Percentiles rank a stretch among this genome's conserved stretches.
Evolutionary conservation across 2,797 vertebrate species (phyloP).

Genomic region (Rhadinocentrus ornatus): DNA sequence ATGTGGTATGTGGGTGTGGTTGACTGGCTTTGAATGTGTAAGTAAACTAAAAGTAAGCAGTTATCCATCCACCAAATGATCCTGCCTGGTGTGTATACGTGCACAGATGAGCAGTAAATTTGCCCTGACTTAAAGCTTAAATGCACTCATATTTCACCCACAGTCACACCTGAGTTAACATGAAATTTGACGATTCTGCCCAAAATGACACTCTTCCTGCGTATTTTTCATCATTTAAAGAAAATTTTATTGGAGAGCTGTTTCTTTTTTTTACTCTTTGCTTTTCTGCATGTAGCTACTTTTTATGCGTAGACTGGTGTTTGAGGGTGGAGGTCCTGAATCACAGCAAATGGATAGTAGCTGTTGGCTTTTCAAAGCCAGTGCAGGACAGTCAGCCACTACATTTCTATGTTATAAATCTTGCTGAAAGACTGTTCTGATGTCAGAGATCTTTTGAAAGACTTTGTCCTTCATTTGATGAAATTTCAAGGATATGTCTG

Average conservation of each 20-base stretch:
- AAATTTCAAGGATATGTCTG: not conserved
- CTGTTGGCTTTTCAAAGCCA: not conserved
- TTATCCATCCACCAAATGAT: slow-evolving; percentile 7
- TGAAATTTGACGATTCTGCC: slow-evolving; percentile 47
- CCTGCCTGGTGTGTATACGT: slow-evolving; percentile 9
- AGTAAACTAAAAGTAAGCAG: slow-evolving; percentile 40
- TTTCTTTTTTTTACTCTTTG: not conserved
- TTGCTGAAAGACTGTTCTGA: not conserved
- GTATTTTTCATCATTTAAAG: not conserved
- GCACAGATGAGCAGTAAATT: slow-evolving; percentile 30
- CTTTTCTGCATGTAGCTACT: not conserved
- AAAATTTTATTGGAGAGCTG: not conserved
- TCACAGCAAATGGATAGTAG: not conserved
- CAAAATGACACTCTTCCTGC: slow-evolving; percentile 22
- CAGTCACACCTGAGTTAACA: slow-evolving; percentile 60
- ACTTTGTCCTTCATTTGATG: not conserved
- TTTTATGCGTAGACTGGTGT: not conserved
- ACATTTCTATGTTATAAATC: not conserved
- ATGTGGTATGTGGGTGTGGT: slow-evolving; percentile 43
- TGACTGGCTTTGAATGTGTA: slow-evolving; percentile 27
- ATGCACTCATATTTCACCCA: slow-evolving; percentile 25
- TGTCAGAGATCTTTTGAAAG: not conserved
- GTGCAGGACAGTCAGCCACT: not conserved
- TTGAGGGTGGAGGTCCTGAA: not conserved
- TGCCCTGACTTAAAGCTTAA: slow-evolving; percentile 29